phyloP scores from a whole-genome alignment of 1,140 invertebrate genomes.

The Drosophila tsacasi region DNA sequence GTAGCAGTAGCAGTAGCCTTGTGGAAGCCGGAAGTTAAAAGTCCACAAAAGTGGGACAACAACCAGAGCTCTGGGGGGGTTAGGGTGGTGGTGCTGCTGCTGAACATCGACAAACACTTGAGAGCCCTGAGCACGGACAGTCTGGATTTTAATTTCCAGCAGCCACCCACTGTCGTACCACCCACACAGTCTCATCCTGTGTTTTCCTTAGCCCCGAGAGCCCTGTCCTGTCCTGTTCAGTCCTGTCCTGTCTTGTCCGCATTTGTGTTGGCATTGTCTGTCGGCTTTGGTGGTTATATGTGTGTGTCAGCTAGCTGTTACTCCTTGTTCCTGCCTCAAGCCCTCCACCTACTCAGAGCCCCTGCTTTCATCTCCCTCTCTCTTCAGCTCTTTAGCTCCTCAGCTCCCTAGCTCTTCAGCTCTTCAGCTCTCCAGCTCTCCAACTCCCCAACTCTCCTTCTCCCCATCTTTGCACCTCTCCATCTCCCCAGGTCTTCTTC shows the following conservation, averaged over 20 bases:
- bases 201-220: background rate
- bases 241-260: constrained; percentile 3
- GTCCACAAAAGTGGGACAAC: constrained; percentile 51
- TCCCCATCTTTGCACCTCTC: background rate
- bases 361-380: background rate
- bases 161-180: background rate
- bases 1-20: background rate
- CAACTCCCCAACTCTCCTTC: background rate
- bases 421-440: background rate
- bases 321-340: too few relatives aligned
- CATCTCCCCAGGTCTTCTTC: too few relatives aligned
- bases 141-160: constrained; percentile 56
- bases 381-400: too few relatives aligned
- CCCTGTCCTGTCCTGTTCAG: background rate
- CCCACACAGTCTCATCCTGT: background rate
- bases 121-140: constrained; percentile 43
- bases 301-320: constrained; percentile 4
- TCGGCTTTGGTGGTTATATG: constrained; percentile 18
- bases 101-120: constrained; percentile 62
- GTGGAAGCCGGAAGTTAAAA: constrained; percentile 77
- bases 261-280: constrained; percentile 24
- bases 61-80: constrained; percentile 3
- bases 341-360: too few relatives aligned
- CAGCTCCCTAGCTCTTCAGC: background rate
- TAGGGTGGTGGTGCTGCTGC: background rate